Evolutionary conservation across 2,888 invertebrate genomes (phyloP).

Genomic region (Apamea monoglypha): DNA sequence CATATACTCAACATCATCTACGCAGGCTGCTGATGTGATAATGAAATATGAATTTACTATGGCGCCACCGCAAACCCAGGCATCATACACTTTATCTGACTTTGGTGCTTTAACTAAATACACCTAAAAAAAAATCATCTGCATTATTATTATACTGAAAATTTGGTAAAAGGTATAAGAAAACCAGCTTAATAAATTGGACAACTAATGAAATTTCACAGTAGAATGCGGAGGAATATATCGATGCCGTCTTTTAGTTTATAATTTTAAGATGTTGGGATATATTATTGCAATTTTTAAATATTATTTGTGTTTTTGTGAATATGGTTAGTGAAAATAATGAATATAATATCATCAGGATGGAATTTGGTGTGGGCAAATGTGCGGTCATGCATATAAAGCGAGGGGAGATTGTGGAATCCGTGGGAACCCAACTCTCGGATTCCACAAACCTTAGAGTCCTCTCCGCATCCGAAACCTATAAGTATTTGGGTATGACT

Average conservation of each 20-base stretch:
- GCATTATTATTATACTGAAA: background rate
- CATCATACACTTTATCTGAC: slow-evolving; percentile 23
- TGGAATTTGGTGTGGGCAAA: no score
- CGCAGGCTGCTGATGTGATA: slow-evolving; percentile 38
- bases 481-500: no score
- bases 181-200: background rate
- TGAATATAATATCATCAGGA: no score
- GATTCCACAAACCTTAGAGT: no score
- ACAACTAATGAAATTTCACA: no score
- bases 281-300: background rate
- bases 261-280: background rate
- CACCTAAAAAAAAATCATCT: slow-evolving; percentile 7
- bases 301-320: background rate
- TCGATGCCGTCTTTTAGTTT: background rate
- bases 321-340: background rate
- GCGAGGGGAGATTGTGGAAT: no score
- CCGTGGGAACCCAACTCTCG: no score
- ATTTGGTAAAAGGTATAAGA: background rate
- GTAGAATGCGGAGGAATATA: background rate
- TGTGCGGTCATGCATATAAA: no score
- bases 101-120: slow-evolving; percentile 42
- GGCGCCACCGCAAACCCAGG: slow-evolving; percentile 40
- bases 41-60: slow-evolving; percentile 38
- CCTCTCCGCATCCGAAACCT: no score
- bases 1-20: slow-evolving; percentile 31